phyloP scores from a whole-genome alignment of 2,113 vertebrate genomes.

The Gallinago media region DNA sequence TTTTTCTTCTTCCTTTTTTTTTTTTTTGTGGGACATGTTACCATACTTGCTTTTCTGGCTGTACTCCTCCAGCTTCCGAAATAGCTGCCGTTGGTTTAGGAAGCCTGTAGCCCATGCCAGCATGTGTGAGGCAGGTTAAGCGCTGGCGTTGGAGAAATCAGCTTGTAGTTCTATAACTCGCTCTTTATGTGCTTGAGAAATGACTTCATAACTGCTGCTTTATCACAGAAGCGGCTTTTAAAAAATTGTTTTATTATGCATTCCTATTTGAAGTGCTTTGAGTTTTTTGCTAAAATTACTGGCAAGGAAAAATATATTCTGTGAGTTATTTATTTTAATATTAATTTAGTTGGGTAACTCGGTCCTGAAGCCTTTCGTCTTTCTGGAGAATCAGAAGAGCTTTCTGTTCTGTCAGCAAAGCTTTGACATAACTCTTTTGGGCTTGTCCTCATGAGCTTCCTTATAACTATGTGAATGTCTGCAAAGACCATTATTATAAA shows the following conservation, averaged over 20 bases:
- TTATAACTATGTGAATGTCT: not conserved
- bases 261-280: not conserved
- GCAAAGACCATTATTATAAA: not conserved
- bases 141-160: too few species aligned
- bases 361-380: not conserved
- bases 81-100: not conserved
- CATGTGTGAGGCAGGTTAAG: not conserved
- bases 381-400: not conserved
- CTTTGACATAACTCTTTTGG: not conserved
- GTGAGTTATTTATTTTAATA: not conserved
- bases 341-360: not conserved
- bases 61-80: not conserved
- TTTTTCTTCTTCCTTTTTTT: not conserved
- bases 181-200: too few species aligned
- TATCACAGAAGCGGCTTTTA: not conserved
- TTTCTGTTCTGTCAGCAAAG: not conserved
- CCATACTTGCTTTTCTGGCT: not conserved
- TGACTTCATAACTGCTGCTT: not conserved
- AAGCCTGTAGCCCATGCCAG: not conserved
- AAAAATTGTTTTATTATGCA: not conserved
- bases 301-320: not conserved
- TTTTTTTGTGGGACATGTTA: not conserved
- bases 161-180: too few species aligned
- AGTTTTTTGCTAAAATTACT: not conserved
- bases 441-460: not conserved